A percentile compares a stretch with the other conserved stretches of the same genome.
These are phyloP conservation scores for Taeniopygia guttata DNA, from an alignment of 2,797 vertebrate genomes.

Conservation along the genomic window DNA sequence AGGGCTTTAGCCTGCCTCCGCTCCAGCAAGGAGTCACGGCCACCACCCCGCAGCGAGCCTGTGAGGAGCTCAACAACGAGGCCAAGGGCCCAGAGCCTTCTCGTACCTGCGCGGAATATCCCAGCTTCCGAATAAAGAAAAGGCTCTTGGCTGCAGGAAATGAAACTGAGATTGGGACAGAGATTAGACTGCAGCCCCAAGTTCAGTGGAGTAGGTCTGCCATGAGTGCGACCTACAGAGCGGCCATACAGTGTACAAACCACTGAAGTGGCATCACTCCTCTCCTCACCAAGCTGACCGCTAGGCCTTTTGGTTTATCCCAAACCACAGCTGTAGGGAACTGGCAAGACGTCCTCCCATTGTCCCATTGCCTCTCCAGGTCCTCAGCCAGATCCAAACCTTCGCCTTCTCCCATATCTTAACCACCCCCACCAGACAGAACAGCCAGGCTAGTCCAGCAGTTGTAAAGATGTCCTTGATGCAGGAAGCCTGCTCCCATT, in stretches of 20 bases:
- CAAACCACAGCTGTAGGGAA: neutral
- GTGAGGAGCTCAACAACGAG: neutral
- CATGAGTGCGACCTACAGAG: neutral
- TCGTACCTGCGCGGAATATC: fast-evolving
- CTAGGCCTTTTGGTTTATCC: neutral
- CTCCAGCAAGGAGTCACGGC: neutral
- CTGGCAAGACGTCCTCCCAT: neutral
- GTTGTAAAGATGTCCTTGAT: neutral
- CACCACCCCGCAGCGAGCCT: neutral
- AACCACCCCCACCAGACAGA: neutral
- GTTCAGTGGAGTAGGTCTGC: neutral
- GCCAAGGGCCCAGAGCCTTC: neutral
- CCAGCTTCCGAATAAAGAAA: neutral
- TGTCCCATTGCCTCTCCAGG: neutral
- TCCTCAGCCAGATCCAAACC: neutral
- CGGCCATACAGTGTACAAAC: neutral
- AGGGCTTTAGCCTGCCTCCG: neutral
- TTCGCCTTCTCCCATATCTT: neutral
- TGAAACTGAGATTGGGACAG: neutral
- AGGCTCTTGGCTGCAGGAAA: slow-evolving; percentile 16
- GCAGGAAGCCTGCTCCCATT: neutral
- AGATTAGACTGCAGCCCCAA: neutral
- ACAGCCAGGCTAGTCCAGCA: fast-evolving
- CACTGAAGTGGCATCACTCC: neutral
- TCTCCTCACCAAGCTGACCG: neutral